Evolutionary conservation across 2,888 invertebrate genomes (phyloP), one percentile per base, ranked within the genome.

Genomic region (Lacanobia wlatinum): DNA sequence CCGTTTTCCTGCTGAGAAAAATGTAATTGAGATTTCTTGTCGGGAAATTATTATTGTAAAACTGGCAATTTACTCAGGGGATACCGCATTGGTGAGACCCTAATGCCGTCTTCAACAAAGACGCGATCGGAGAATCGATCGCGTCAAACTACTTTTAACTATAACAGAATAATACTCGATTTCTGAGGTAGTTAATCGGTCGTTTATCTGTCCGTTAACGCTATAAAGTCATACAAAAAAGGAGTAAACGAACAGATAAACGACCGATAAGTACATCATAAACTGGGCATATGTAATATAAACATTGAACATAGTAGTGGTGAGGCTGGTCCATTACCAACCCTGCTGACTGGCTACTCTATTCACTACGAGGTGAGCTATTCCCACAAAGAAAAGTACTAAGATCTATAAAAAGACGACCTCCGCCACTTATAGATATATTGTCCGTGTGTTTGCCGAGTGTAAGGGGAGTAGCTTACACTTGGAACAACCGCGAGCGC

Each of bases 401-500:
- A 43, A 64, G 72, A 78, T 55, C 43, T 72, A 50, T 46, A 62
- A 58, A 80, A 78, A 23, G 52, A 61, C 62, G 56, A 58, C 43
- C 50, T 56, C 43, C 50, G 65, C 38, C 23, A 69, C 56, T 65
- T 64, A 64, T 62, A 72, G 46, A 70, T 70, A 70, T 72, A 60
- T 55, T 43, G 18, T 70, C 55, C 21, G 63, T 76, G 60, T 81
- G 73, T 73, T 72, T 69, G 72, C 53, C 46, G 65, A 74, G 67
- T 72, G 59, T 80, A 69, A 62, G 69, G 73, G 62, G 70, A 75
- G 81, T 75, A 70, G 82, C 82, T 82, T 80, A 85, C 73, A 78
- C 77, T 85, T 63, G 82, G 59, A 82, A 76, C 78, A 60, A 65
- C 76, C 72, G 56, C 73, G 70, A 80, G 79, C 75, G 76, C 72